Base-by-base conservation (phyloP, 2,113 vertebrate genomes). In the Gymnogyps californianus region DNA sequence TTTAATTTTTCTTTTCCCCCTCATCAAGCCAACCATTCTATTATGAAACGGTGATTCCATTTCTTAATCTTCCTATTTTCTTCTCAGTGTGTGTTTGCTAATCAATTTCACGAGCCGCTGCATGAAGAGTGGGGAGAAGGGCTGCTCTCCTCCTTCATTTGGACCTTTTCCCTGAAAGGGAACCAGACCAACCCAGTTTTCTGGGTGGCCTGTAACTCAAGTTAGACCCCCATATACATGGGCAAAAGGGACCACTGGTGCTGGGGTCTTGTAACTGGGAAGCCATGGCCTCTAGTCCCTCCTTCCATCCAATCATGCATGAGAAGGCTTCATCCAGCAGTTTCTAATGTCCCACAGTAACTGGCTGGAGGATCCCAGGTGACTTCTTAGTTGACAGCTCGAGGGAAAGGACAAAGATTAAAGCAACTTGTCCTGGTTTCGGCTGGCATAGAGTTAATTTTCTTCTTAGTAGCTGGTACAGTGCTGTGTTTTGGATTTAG, bases 21-120 rank as follows among this genome's bases (percentile, higher is more conserved):
- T 94, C 93, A 95, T 96, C 95, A 96, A 94, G 51, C 40, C 77
- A 84, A 66, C 36, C 46, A 65, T 83, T 92, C 83, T 75, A 16
- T 89, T 93, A 91, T 65, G 46, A 81, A 84, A 66, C 26, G 19
- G n/a, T n/a, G 75, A 91, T 92, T 95, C 89, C 51, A 55, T 66
- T 91, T 87, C 87, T 82, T 77, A 71, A 91, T 75, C 69, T 87
- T 86, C 64, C 34, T 83, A 81, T 95, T 93, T 96, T 80, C 91
- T 69, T 96, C 94, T 87, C 93, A 54, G 83, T 91, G 69, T 83
- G 93, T 83, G 64, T 91, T 87, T 83, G 86, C 71, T 91, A 84
- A 94, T 87, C 72, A 47, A 78, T 93, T 96, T 96, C 57, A 91
- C 69, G 81, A 91, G 80, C 34, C 0, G 1, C 40, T 72, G 83